Percentiles rank a stretch among this genome's conserved stretches.
Evolutionary conservation across 2,113 vertebrate genomes (phyloP).

Genomic region (Neotoma lepida): DNA sequence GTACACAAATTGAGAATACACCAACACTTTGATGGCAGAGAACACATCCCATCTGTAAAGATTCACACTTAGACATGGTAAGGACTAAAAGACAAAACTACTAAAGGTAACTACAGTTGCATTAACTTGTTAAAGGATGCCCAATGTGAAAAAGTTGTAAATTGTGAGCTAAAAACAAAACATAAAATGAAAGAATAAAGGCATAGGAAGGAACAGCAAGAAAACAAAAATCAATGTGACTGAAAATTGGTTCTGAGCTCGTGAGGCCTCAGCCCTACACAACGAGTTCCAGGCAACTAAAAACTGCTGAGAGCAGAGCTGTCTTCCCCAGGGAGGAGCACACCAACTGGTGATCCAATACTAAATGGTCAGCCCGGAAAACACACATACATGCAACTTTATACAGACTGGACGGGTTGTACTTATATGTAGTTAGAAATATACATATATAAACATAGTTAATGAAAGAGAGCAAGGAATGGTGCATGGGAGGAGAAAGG

Average conservation of each 20-base stretch:
- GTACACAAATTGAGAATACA: neutral
- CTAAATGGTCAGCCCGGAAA: too few species aligned
- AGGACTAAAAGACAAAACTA: neutral
- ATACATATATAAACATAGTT: neutral
- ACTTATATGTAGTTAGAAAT: neutral
- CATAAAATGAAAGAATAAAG: neutral
- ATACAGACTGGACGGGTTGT: neutral
- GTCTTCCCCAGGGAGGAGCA: neutral
- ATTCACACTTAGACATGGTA: neutral
- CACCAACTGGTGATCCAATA: neutral
- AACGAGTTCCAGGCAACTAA: neutral
- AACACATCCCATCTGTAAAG: neutral
- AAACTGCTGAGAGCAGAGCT: neutral
- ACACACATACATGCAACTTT: neutral
- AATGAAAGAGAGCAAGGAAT: neutral
- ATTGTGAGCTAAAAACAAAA: neutral
- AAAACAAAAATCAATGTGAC: neutral
- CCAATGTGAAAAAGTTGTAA: neutral
- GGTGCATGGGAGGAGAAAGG: neutral
- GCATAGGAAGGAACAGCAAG: neutral
- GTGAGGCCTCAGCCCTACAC: neutral
- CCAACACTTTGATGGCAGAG: neutral
- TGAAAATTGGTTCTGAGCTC: neutral
- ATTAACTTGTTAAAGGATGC: neutral
- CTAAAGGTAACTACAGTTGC: neutral